Evolutionary conservation across 2,888 invertebrate species (phyloP).

Genomic region (Trissolcus brochymenae): DNA sequence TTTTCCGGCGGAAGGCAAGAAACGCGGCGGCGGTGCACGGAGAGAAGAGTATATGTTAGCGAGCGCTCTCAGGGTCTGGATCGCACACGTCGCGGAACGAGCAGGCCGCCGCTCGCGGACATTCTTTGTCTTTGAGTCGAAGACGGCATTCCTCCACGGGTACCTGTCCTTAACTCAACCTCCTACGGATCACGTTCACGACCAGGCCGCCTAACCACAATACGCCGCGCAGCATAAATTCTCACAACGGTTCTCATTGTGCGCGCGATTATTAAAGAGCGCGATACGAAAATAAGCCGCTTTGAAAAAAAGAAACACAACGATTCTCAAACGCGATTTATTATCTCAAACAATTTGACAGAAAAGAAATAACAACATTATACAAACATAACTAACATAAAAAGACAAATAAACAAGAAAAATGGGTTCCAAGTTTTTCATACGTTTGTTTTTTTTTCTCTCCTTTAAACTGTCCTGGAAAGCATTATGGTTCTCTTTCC

Average conservation of each 20-base stretch:
- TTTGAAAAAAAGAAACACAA: background rate
- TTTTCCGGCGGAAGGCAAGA: slow-evolving; percentile 41
- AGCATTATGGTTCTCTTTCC: no score
- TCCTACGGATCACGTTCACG: slow-evolving; percentile 66
- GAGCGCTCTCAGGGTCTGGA: slow-evolving; percentile 47
- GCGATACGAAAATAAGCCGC: background rate
- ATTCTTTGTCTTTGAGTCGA: slow-evolving; percentile 58
- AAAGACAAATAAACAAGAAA: no score
- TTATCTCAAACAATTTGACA: no score
- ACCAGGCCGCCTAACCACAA: slow-evolving; percentile 65
- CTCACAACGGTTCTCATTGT: slow-evolving; percentile 33
- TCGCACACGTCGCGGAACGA: slow-evolving; percentile 59
- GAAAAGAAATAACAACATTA: no score
- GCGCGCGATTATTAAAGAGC: slow-evolving; percentile 2
- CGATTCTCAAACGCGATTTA: no score
- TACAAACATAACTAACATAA: no score
- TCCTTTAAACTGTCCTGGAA: no score
- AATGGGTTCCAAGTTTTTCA: no score
- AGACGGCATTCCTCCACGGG: slow-evolving; percentile 71
- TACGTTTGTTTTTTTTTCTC: no score
- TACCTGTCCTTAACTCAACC: slow-evolving; percentile 71
- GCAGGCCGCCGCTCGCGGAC: slow-evolving; percentile 63
- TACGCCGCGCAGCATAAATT: slow-evolving; percentile 48
- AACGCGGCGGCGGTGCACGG: slow-evolving; percentile 1
- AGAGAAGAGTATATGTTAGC: background rate